Base-by-base conservation (phyloP, 2,888 invertebrate species). In the Deilephila porcellus region DNA sequence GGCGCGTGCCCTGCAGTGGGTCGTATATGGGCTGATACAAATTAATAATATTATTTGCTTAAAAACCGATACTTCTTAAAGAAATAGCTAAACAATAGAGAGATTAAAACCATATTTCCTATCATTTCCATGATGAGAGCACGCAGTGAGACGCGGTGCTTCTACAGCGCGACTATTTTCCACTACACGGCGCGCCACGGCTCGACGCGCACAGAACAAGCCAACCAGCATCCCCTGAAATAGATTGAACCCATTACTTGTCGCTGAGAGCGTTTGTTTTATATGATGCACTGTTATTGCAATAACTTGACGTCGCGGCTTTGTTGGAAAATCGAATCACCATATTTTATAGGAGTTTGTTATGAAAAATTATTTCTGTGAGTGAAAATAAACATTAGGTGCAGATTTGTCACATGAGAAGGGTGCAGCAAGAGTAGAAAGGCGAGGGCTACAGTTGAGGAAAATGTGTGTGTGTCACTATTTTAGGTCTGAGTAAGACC, bases 121-220 rank as follows among this genome's bases (percentile, higher is more conserved):
- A 45, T 45, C 45, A 60, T 60, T 25, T 60, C 19, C 34, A 34
- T 34, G 29, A 29, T 29, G 1, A 11, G 20, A 25, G 7, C 37
- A 67, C 25, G 45, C 14, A 25, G n/a, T 34, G 34, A 52, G 32
- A n/a, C 20, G 45, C 59, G 56, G 77, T 77, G 76, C 78, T 76
- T 74, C 56, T 75, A 32, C 20, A 32, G 75, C 76, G 76, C 67
- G 75, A 74, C 76, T 77, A 80, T 80, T 82, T 82, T 79, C 80
- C 81, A 63, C 80, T 77, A 79, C 79, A 80, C 77, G 78, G 70
- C 60, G 79, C 79, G 74, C n/a, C 70, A 75, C 77, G 78, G 74
- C 75, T 75, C 77, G 76, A 64, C 78, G 77, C 76, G 56, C 73
- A 72, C 64, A 71, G 37, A 76, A 34, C 72, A 67, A 45, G 14